Percentiles rank a stretch among this genome's conserved stretches.
Conservation (phyloP, 2,797 vertebrate genomes). For the Lutjanus campechanus region DNA sequence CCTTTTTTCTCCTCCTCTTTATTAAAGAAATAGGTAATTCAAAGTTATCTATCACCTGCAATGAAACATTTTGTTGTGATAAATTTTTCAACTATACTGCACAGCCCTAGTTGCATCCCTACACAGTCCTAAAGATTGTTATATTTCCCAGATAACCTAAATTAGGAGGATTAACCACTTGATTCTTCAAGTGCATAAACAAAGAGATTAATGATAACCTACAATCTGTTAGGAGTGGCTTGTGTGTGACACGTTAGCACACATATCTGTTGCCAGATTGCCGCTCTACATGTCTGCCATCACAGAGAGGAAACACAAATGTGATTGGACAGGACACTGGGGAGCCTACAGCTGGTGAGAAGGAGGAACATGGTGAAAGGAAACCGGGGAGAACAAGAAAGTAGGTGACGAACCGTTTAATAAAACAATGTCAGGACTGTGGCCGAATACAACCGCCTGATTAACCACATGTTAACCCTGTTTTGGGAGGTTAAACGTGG, state of each 20-base stretch:
- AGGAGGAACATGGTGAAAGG: background rate
- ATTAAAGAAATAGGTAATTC: no score
- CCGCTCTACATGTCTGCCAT: background rate
- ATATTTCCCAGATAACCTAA: background rate
- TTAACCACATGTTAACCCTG: constrained; percentile 49
- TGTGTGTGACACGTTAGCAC: background rate
- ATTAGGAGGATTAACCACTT: background rate
- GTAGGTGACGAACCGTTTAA: constrained; percentile 22
- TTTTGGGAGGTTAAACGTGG: constrained; percentile 43
- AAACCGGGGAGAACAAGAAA: constrained; percentile 1
- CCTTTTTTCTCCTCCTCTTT: no score
- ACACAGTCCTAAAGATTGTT: background rate
- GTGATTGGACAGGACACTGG: background rate
- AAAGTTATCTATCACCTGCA: no score
- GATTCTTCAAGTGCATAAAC: background rate
- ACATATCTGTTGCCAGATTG: background rate
- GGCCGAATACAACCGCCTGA: constrained; percentile 32
- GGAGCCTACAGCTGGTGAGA: constrained; percentile 7
- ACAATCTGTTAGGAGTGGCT: background rate
- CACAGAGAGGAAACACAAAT: constrained; percentile 1
- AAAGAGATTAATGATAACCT: constrained; percentile 5
- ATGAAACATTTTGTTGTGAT: no score
- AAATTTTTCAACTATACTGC: no score
- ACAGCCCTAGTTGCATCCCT: no score
- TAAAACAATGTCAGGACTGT: constrained; percentile 43